These are phyloP conservation scores for Sycophila texana DNA, from an alignment of 2,888 invertebrate species.

Conservation along the genomic window DNA sequence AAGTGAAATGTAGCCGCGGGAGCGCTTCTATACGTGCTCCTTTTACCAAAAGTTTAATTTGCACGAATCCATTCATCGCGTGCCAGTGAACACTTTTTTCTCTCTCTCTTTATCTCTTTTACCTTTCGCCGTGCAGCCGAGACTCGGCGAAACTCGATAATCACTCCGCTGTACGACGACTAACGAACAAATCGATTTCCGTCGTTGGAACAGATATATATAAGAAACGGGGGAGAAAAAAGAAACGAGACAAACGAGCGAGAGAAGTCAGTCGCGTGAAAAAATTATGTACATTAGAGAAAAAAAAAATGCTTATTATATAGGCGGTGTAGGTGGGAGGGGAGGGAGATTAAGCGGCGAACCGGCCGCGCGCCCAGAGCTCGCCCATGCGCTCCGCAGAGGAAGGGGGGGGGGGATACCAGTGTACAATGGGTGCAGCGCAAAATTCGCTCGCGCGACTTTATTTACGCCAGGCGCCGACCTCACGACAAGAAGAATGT, in stretches of 20 bases:
- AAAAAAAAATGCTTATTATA: neutral
- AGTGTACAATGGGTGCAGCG: neutral
- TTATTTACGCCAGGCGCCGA: neutral
- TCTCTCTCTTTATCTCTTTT: no score
- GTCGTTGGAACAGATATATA: no score
- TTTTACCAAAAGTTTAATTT: no score
- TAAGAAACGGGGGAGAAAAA: neutral
- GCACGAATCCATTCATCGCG: no score
- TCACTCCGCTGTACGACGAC: neutral
- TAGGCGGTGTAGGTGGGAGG: neutral
- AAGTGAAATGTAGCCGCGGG: no score
- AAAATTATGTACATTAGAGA: constrained; percentile 7
- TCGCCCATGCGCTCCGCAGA: neutral
- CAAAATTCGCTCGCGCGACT: constrained; percentile 7
- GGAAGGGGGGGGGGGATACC: neutral
- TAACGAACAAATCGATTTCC: neutral
- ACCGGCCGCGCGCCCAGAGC: constrained; percentile 24
- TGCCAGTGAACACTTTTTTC: no score
- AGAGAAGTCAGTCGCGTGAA: neutral
- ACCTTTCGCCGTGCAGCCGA: no score
- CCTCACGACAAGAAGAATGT: constrained; percentile 18
- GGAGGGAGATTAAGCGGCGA: constrained; percentile 36
- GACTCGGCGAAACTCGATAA: neutral
- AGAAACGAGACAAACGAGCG: neutral
- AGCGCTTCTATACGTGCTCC: no score